Evolutionary conservation across 2,113 vertebrate genomes (phyloP), one percentile per base, ranked within the genome.

Genomic region (Alethe diademata): DNA sequence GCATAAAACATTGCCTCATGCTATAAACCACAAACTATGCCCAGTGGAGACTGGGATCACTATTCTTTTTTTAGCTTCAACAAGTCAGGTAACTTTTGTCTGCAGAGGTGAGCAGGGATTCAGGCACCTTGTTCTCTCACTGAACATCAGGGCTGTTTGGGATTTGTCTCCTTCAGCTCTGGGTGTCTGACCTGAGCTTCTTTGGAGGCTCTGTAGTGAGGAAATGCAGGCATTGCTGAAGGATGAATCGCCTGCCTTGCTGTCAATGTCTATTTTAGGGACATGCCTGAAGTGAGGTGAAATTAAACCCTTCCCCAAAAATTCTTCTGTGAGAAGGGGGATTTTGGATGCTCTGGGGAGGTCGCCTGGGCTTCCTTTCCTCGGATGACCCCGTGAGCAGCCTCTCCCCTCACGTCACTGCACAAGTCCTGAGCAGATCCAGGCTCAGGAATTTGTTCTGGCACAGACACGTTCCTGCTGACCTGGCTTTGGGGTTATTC

Each of bases 11-110:
- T 42, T 91, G 86, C 90, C 80, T 95, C 50, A 65, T 78, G 65
- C 45, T 75, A 11, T n/a, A 93, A 95, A 94, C 90, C 95, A 58
- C 87, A 92, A 93, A 86, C 66, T 65, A 23, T 95, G 73, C 66
- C 74, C 66, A 88, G 9, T 85, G 62, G 57, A 94, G 91, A 83
- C 70, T 76, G 36, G 61, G 26, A 91, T 43, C n/a, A 11, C 16
- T 35, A 1, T 56, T 81, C 62, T 79, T 93, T 95, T 94, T 91
- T 95, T 88, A 81, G 86, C 33, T 78, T 65, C 14, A 40, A 15
- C 66, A 53, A 54, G 35, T 72, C 12, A 3, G 67, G 58, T 92
- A 80, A 36, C 40, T 90, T 48, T 43, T 92, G 82, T 25, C 43
- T 71, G 73, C 45, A 57, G 45, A 75, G 73, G 57, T 69, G 48